These are phyloP conservation scores for Drosophila fungiperda DNA, from an alignment of 2,888 invertebrate genomes.

Conservation along the genomic window DNA sequence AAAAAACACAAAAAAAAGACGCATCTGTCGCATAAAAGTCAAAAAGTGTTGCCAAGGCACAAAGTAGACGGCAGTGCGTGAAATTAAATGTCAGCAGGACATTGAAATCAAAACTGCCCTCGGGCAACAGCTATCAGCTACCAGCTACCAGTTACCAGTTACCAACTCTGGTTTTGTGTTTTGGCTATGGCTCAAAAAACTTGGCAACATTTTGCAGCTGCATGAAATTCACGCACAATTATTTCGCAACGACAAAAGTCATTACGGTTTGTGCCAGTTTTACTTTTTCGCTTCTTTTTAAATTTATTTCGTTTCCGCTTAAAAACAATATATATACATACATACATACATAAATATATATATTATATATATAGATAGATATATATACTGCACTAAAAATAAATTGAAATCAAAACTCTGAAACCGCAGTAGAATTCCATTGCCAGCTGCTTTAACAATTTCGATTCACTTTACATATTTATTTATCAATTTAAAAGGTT, in stretches of 20 bases:
- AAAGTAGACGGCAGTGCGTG: slow-evolving; percentile 79
- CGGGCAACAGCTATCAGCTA: slow-evolving; percentile 14
- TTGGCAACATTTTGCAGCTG: slow-evolving; percentile 45
- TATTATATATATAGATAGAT: not conserved
- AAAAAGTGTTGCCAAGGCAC: slow-evolving; percentile 78
- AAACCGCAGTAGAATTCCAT: slow-evolving; percentile 19
- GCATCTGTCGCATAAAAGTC: slow-evolving; percentile 69
- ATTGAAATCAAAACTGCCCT: slow-evolving; percentile 59
- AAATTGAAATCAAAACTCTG: slow-evolving; percentile 8
- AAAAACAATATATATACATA: not conserved
- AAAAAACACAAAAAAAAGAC: not conserved
- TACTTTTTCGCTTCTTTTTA: slow-evolving; percentile 53
- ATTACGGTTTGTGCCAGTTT: slow-evolving; percentile 59
- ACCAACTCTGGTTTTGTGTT: slow-evolving; percentile 3
- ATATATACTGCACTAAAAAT: not conserved
- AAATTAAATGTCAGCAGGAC: slow-evolving; percentile 80
- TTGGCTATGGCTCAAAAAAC: slow-evolving; percentile 32
- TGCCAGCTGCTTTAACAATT: slow-evolving; percentile 8
- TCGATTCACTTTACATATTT: not conserved
- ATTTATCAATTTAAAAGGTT: not conserved
- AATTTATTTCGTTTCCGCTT: slow-evolving; percentile 70
- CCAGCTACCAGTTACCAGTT: slow-evolving; percentile 1
- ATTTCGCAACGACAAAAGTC: slow-evolving; percentile 78
- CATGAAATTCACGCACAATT: slow-evolving; percentile 76
- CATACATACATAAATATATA: not conserved